phyloP scores from a whole-genome alignment of 1,140 invertebrate genomes.

The Diabrotica virgifera region DNA sequence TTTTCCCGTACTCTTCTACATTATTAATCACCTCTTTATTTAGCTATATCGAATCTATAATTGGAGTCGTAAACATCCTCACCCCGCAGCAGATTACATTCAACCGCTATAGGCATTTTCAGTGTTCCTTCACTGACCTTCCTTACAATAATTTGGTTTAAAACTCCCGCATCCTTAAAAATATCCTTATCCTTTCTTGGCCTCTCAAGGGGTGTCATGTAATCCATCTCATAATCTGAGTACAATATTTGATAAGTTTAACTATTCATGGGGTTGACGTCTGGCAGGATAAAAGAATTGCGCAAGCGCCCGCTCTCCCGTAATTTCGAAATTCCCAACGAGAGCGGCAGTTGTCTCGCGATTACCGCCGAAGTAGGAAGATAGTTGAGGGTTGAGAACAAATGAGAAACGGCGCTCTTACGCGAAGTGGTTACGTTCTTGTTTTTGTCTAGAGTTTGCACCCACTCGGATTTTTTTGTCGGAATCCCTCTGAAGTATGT shows the following conservation, averaged over 20 bases:
- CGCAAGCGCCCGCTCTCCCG: slow-evolving; percentile 23
- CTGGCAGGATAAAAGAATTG: slow-evolving; percentile 22
- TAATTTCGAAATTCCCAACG: slow-evolving; percentile 21
- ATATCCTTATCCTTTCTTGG: too few relatives aligned
- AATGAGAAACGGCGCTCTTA: not conserved
- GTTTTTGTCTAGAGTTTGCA: not conserved
- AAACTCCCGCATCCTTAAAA: too few relatives aligned
- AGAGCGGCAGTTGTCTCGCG: slow-evolving; percentile 28
- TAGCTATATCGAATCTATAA: too few relatives aligned
- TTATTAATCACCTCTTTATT: too few relatives aligned
- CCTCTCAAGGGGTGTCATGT: not conserved
- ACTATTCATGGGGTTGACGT: slow-evolving; percentile 21
- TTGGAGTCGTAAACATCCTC: too few relatives aligned
- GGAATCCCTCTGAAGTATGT: not conserved
- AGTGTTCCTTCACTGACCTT: too few relatives aligned
- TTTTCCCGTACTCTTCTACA: too few relatives aligned
- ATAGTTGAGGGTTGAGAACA: not conserved
- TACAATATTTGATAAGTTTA: slow-evolving; percentile 18
- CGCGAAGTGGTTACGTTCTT: not conserved
- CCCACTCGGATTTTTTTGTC: not conserved
- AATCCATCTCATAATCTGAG: slow-evolving; percentile 14
- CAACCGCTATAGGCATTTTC: too few relatives aligned
- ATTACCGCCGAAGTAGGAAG: slow-evolving; percentile 20
- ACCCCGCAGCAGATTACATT: too few relatives aligned
- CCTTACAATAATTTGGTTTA: too few relatives aligned